Evolutionary conservation across 2,797 vertebrate species (phyloP).

Genomic region (Poecilia velifera): DNA sequence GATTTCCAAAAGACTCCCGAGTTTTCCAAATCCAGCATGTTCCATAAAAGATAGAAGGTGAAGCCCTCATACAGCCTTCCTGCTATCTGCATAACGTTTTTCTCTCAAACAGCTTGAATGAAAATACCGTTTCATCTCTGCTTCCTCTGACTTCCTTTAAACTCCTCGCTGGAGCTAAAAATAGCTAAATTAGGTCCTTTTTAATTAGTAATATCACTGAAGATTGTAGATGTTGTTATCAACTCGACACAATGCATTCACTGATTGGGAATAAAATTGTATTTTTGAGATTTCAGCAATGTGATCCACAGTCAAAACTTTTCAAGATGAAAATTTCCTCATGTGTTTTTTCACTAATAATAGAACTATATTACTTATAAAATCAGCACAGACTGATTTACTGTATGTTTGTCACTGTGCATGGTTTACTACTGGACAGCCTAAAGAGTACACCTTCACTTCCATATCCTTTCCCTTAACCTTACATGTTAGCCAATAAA

Average conservation of each 20-base stretch:
- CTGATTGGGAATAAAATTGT: neutral
- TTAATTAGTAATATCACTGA: neutral
- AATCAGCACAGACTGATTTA: neutral
- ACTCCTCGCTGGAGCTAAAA: neutral
- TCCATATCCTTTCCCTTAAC: neutral
- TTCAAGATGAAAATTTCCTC: neutral
- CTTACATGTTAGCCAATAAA: conserved; percentile 11
- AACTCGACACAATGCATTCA: neutral
- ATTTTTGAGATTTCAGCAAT: neutral
- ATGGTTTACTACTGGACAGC: neutral
- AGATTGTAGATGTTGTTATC: neutral
- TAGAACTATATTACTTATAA: neutral
- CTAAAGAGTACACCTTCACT: neutral
- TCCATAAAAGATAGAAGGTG: neutral
- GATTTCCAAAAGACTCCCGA: neutral
- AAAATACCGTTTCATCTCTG: neutral
- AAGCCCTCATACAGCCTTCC: neutral
- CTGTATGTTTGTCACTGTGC: neutral
- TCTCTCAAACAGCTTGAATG: neutral
- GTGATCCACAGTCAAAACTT: neutral
- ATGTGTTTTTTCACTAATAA: neutral
- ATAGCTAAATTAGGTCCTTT: neutral
- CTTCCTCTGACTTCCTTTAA: neutral
- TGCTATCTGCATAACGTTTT: neutral
- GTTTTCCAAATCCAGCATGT: neutral